These are phyloP conservation scores for Spisula solida DNA, from an alignment of 2,888 invertebrate genomes.

Conservation along the genomic window DNA sequence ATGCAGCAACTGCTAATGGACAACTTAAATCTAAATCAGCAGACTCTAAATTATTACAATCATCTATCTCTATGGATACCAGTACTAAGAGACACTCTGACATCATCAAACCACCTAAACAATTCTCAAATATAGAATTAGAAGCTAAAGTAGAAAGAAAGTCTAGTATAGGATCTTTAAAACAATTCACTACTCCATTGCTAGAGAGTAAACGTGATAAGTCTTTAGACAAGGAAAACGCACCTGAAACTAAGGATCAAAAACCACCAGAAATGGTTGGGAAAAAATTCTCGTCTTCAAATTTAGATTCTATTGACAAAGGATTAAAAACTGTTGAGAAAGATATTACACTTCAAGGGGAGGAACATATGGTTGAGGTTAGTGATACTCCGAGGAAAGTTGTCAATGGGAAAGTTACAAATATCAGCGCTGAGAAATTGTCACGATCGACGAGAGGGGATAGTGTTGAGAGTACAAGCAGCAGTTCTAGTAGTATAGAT, in stretches of 20 bases:
- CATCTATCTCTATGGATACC: slow-evolving; percentile 33
- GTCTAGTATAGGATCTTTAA: slow-evolving; percentile 67
- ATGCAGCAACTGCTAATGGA: slow-evolving; percentile 72
- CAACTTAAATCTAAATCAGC: slow-evolving; percentile 46
- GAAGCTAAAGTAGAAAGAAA: slow-evolving; percentile 70
- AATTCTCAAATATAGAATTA: slow-evolving; percentile 63
- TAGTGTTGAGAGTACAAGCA: slow-evolving; percentile 77
- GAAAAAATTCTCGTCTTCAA: slow-evolving; percentile 60
- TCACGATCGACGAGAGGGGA: slow-evolving; percentile 53
- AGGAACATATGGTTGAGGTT: slow-evolving; percentile 52
- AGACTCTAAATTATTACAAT: slow-evolving; percentile 47
- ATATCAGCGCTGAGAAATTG: slow-evolving; percentile 53
- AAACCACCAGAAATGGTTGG: slow-evolving; percentile 49
- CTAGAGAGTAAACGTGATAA: slow-evolving; percentile 65
- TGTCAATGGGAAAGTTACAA: slow-evolving; percentile 60
- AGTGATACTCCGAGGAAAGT: slow-evolving; percentile 51
- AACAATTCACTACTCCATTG: slow-evolving; percentile 69
- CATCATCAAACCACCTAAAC: slow-evolving; percentile 67
- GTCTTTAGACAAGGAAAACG: slow-evolving; percentile 36
- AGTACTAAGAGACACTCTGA: slow-evolving; percentile 45
- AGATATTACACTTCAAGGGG: slow-evolving; percentile 41
- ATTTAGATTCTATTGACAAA: slow-evolving; percentile 59
- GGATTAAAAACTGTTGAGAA: slow-evolving; percentile 40
- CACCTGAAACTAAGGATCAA: slow-evolving; percentile 35
- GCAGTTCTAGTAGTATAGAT: slow-evolving; percentile 78